Evolutionary conservation across 2,113 vertebrate species (phyloP).

Genomic region (Pao palembangensis): DNA sequence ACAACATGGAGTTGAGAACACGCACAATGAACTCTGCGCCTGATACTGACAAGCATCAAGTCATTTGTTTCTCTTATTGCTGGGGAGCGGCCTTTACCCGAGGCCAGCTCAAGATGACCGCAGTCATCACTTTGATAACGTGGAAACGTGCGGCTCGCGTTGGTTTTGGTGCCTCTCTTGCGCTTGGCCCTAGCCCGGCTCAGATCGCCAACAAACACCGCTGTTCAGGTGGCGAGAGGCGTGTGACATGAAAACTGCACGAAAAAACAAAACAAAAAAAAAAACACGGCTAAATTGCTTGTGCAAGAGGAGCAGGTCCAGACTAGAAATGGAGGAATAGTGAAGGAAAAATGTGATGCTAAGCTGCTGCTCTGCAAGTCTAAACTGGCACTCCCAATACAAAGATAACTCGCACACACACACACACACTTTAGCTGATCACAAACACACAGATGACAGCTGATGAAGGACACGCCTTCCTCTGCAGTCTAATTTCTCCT

Average conservation of each 20-base stretch:
- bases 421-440: background rate
- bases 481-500: too few relatives aligned
- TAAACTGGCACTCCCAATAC: conserved; percentile 56
- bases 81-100: conserved; percentile 34
- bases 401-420: background rate
- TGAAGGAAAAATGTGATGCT: conserved; percentile 25
- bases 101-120: conserved; percentile 10
- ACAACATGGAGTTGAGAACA: too few relatives aligned
- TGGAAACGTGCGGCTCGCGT: too few relatives aligned
- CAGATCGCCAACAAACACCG: background rate
- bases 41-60: conserved; percentile 19
- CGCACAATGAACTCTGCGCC: too few relatives aligned
- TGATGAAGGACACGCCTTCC: background rate
- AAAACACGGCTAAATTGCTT: background rate
- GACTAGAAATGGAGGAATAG: conserved; percentile 36
- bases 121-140: background rate
- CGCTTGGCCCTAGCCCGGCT: conserved; percentile 8
- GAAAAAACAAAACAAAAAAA: conserved; percentile 34
- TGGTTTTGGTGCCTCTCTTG: conserved; percentile 16
- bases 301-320: conserved; percentile 26
- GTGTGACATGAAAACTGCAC: conserved; percentile 5
- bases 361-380: conserved; percentile 59
- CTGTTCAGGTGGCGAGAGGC: conserved; percentile 24
- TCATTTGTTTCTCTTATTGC: conserved; percentile 39
- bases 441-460: background rate